These are phyloP conservation scores for Sebastes oblongus DNA, from an alignment of 2,797 vertebrate genomes.

Conservation along the genomic window DNA sequence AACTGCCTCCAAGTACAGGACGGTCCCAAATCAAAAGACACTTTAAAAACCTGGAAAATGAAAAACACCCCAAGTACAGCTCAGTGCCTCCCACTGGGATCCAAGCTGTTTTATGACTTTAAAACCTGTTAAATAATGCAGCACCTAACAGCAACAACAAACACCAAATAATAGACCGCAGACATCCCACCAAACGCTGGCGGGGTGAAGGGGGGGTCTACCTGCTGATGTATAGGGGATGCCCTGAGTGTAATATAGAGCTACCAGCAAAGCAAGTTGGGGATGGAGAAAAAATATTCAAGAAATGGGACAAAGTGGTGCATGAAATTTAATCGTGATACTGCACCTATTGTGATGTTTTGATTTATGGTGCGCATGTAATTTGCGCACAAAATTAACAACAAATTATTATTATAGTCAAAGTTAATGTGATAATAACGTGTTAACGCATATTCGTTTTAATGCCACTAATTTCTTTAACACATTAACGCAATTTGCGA, in stretches of 20 bases:
- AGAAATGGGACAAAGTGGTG: not conserved
- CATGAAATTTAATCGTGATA: not conserved
- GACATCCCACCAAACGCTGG: slow-evolving; percentile 29
- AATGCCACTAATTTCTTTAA: too few relatives aligned
- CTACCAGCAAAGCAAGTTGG: not conserved
- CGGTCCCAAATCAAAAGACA: slow-evolving; percentile 75
- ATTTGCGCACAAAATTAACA: too few relatives aligned
- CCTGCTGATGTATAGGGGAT: not conserved
- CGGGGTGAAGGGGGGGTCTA: not conserved
- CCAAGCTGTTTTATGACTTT: slow-evolving; percentile 87
- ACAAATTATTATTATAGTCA: too few relatives aligned
- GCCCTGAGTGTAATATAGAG: slow-evolving; percentile 9
- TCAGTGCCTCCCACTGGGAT: slow-evolving; percentile 76
- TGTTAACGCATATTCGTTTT: too few relatives aligned
- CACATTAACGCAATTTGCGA: too few relatives aligned
- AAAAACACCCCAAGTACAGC: slow-evolving; percentile 80
- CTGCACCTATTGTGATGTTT: not conserved
- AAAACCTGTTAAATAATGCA: slow-evolving; percentile 86
- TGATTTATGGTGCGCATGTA: not conserved
- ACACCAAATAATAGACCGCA: slow-evolving; percentile 71
- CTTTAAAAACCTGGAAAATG: slow-evolving; percentile 75
- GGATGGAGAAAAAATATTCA: not conserved
- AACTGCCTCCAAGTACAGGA: slow-evolving; percentile 38
- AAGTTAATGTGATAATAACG: too few relatives aligned
- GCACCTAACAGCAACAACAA: slow-evolving; percentile 70